A percentile compares a stretch with the other conserved stretches of the same genome.
Conservation (phyloP, 2,797 vertebrate genomes). For the Xenentodon cancila region DNA sequence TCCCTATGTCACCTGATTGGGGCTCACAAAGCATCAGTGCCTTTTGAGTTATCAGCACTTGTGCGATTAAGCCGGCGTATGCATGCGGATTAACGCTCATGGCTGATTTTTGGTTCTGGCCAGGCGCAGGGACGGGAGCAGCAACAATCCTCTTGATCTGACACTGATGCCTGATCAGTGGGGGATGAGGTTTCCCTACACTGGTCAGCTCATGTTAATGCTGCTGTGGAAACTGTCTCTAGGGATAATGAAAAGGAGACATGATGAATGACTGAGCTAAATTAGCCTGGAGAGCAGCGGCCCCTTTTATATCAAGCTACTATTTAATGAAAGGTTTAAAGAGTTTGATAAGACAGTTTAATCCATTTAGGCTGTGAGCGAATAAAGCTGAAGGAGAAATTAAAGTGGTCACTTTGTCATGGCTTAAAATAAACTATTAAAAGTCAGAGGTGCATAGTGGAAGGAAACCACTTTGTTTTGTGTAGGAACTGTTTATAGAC, state of each 20-base stretch:
- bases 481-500: background rate
- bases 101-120: constrained; percentile 33
- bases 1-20: constrained; percentile 72
- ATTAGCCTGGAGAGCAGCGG: constrained; percentile 54
- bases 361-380: constrained; percentile 55
- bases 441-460: constrained; percentile 1
- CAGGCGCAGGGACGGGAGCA: constrained; percentile 28
- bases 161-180: constrained; percentile 63
- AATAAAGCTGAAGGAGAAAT: constrained; percentile 56
- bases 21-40: constrained; percentile 50
- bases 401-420: constrained; percentile 42
- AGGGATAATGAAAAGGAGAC: constrained; percentile 58
- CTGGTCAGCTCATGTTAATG: constrained; percentile 51
- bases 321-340: constrained; percentile 59
- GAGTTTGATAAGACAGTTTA: constrained; percentile 44
- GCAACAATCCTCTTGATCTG: constrained; percentile 59
- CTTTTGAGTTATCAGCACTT: constrained; percentile 59
- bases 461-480: background rate
- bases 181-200: constrained; percentile 57
- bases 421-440: constrained; percentile 39
- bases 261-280: constrained; percentile 41
- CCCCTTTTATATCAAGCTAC: constrained; percentile 46
- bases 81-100: constrained; percentile 69
- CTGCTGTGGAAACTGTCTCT: constrained; percentile 72
- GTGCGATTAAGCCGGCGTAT: constrained; percentile 50